These are phyloP conservation scores for Chironomus tentans DNA, from an alignment of 2,888 invertebrate genomes.

Conservation along the genomic window DNA sequence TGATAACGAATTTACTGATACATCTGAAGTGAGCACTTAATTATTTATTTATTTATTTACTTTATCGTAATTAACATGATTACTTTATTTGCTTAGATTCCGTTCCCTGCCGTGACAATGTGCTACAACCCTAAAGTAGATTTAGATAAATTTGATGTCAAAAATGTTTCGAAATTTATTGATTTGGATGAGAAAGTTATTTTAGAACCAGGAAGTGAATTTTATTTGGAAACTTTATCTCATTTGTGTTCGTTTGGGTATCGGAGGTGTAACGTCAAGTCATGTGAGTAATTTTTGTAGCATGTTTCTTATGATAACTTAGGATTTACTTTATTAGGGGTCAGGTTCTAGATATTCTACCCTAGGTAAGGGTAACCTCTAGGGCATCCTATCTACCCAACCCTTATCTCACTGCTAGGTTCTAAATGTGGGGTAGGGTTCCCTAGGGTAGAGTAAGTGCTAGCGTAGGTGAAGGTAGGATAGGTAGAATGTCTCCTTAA, in stretches of 20 bases:
- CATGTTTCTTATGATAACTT: too few relatives aligned
- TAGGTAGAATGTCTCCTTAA: too few relatives aligned
- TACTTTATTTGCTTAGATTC: not conserved
- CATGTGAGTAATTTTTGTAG: too few relatives aligned
- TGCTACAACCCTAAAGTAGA: not conserved
- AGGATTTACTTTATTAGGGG: too few relatives aligned
- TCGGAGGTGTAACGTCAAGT: not conserved
- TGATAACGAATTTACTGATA: not conserved
- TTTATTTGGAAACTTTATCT: not conserved
- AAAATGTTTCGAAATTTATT: not conserved
- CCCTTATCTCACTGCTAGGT: too few relatives aligned
- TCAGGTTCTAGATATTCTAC: too few relatives aligned
- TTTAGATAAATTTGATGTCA: not conserved
- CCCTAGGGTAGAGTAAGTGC: too few relatives aligned
- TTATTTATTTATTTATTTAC: not conserved
- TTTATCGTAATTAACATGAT: not conserved
- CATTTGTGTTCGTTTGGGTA: not conserved
- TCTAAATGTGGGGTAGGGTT: too few relatives aligned
- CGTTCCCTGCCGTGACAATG: not conserved
- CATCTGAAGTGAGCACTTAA: not conserved
- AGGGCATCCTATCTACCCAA: too few relatives aligned
- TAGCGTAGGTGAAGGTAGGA: too few relatives aligned
- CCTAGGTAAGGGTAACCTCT: too few relatives aligned
- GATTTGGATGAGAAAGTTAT: not conserved
- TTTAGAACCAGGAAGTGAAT: not conserved